A percentile compares a stretch with the other conserved stretches of the same genome.
Evolutionary conservation across 2,797 vertebrate genomes (phyloP).

Genomic region (Helostoma temminkii): DNA sequence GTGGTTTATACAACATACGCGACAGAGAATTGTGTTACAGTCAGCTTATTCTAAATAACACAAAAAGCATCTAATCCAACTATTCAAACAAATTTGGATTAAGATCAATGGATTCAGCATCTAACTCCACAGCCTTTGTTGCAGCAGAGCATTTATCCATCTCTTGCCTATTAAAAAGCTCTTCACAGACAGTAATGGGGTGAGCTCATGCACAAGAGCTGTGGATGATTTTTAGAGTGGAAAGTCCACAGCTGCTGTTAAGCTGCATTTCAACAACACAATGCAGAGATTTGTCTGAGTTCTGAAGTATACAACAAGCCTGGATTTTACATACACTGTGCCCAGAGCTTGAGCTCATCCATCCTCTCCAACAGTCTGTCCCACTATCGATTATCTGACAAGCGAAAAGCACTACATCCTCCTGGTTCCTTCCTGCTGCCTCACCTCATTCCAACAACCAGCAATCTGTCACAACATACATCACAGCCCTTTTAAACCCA

Average conservation of each 20-base stretch:
- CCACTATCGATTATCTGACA: slow-evolving; percentile 83
- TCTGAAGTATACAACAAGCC: slow-evolving; percentile 51
- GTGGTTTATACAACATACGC: slow-evolving; percentile 60
- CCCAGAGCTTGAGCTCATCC: slow-evolving; percentile 64
- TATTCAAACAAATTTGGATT: slow-evolving; percentile 67
- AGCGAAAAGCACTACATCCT: slow-evolving; percentile 78
- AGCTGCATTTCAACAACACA: slow-evolving; percentile 45
- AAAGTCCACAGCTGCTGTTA: slow-evolving; percentile 66
- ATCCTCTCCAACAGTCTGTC: slow-evolving; percentile 74
- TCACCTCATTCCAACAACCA: slow-evolving; percentile 72
- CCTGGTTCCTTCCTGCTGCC: slow-evolving; percentile 80
- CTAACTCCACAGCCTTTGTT: slow-evolving; percentile 59
- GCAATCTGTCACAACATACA: slow-evolving; percentile 72
- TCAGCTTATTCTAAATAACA: slow-evolving; percentile 58
- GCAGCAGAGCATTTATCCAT: slow-evolving; percentile 66
- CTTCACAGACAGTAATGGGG: slow-evolving; percentile 69
- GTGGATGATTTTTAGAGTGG: slow-evolving; percentile 70
- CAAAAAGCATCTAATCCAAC: slow-evolving; percentile 61
- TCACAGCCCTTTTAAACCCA: slow-evolving; percentile 70
- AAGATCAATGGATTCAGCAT: slow-evolving; percentile 68
- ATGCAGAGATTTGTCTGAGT: slow-evolving; percentile 55
- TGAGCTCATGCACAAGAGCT: slow-evolving; percentile 72
- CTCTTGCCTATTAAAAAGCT: slow-evolving; percentile 72
- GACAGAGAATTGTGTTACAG: slow-evolving; percentile 60
- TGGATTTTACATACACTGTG: slow-evolving; percentile 50